Conservation (phyloP, 2,888 invertebrate species). For the Heliconius ismenius region DNA sequence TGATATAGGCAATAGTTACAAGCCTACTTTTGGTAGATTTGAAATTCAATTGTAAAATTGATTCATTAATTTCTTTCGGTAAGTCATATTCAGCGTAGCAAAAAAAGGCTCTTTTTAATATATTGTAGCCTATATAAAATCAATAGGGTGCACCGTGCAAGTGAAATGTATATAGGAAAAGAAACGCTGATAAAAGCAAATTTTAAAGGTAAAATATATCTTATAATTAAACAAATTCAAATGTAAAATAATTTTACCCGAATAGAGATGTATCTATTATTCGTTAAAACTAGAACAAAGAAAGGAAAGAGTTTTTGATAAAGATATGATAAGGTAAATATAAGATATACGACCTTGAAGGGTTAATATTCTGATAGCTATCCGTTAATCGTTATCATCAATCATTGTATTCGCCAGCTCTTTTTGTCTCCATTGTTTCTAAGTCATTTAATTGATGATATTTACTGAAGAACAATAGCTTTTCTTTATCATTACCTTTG, state of each 20-base stretch:
- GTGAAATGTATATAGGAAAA: no score
- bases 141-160: no score
- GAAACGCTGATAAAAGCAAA: no score
- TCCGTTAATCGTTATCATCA: conserved; percentile 54
- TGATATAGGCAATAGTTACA: no score
- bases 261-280: neutral
- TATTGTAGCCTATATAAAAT: no score
- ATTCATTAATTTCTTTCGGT: neutral
- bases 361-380: conserved; percentile 21
- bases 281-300: neutral
- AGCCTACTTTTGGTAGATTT: no score
- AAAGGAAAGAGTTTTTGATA: neutral
- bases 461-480: conserved; percentile 55
- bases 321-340: neutral
- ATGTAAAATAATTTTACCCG: no score
- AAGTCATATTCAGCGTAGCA: no score
- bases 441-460: conserved; percentile 58
- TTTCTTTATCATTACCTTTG: conserved; percentile 39
- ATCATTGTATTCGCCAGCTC: conserved; percentile 58
- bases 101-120: no score
- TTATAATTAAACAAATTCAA: no score
- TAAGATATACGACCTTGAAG: conserved; percentile 25
- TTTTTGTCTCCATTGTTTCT: conserved; percentile 59
- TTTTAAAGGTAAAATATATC: no score
- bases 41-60: neutral